Conservation (phyloP, 2,888 invertebrate genomes). For the Lissonota sp. region DNA sequence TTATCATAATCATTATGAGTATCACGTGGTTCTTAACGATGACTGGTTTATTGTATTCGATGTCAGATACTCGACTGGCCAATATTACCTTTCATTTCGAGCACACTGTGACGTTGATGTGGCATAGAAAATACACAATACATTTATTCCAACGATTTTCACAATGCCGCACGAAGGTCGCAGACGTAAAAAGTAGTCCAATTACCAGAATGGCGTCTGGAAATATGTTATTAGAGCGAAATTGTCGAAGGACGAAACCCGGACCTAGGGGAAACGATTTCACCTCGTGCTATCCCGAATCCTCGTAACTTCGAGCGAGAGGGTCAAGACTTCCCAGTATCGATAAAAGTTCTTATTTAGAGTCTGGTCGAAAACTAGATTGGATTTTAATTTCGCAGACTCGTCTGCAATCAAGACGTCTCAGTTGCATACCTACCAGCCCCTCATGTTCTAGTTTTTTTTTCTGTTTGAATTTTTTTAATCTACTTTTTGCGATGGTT, state of each 20-base stretch:
- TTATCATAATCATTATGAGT: not conserved
- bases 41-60: not conserved
- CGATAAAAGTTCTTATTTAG: conserved; percentile 10
- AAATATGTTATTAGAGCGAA: not conserved
- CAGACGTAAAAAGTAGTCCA: conserved; percentile 23
- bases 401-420: not conserved
- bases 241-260: conserved; percentile 49
- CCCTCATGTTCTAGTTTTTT: not conserved
- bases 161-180: conserved; percentile 12
- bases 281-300: conserved; percentile 26
- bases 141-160: conserved; percentile 1
- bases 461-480: conserved; percentile 26
- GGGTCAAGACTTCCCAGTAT: not conserved
- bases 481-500: conserved; percentile 3
- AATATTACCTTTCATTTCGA: conserved; percentile 1
- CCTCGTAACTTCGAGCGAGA: not conserved
- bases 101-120: not conserved
- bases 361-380: conserved; percentile 33
- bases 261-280: conserved; percentile 58
- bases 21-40: not conserved
- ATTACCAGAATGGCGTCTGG: conserved; percentile 29
- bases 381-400: conserved; percentile 31
- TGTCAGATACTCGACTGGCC: not conserved
- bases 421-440: not conserved
- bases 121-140: not conserved